Percentiles rank a stretch among this genome's conserved stretches.
phyloP scores from a whole-genome alignment of 2,113 vertebrate species.

The Centropus unirufus region DNA sequence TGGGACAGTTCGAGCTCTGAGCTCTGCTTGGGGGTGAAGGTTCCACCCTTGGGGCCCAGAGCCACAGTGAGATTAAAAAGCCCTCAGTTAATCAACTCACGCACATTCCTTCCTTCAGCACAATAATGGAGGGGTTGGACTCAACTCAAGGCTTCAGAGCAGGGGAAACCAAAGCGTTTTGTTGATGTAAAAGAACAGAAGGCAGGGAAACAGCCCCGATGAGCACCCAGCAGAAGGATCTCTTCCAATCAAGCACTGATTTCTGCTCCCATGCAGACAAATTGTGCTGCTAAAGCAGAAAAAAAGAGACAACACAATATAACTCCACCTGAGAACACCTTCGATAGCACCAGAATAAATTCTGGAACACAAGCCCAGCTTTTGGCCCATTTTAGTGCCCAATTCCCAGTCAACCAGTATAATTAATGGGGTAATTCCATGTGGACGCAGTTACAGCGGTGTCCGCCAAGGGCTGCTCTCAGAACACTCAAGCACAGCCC shows the following conservation, averaged over 20 bases:
- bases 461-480: neutral
- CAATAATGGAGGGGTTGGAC: neutral
- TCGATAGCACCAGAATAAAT: neutral
- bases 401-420: neutral
- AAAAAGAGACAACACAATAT: neutral
- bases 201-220: neutral
- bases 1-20: neutral
- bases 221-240: neutral
- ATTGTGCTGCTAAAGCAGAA: neutral
- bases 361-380: neutral
- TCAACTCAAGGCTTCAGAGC: neutral
- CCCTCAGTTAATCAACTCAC: neutral
- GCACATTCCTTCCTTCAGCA: neutral
- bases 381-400: neutral
- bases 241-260: neutral
- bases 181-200: neutral
- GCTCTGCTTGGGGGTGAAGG: neutral
- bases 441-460: neutral
- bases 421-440: neutral
- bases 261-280: neutral
- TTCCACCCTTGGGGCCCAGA: neutral
- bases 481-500: neutral
- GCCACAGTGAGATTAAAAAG: neutral
- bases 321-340: neutral
- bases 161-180: neutral